Conservation (phyloP, 2,797 vertebrate species). For the Coilia nasus region DNA sequence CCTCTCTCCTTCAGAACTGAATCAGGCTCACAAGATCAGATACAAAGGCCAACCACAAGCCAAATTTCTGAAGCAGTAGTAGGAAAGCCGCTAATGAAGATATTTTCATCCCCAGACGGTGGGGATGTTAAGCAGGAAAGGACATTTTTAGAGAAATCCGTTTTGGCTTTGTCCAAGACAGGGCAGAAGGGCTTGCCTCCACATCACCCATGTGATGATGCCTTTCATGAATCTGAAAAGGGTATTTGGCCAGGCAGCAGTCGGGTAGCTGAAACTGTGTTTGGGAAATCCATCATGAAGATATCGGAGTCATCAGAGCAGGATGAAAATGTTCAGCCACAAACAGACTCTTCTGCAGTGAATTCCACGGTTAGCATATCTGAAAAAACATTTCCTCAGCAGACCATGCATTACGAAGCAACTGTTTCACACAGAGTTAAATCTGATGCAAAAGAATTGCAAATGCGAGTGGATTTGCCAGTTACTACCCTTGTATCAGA, state of each 20-base stretch:
- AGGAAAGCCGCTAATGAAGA: not conserved
- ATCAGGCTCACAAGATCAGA: not conserved
- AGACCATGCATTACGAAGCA: not conserved
- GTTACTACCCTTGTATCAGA: not conserved
- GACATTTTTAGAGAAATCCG: not conserved
- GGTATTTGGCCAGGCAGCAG: not conserved
- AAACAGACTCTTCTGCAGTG: not conserved
- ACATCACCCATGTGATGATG: not conserved
- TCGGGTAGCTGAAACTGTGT: not conserved
- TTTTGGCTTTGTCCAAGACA: not conserved
- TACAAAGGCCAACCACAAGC: not conserved
- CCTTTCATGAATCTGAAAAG: not conserved
- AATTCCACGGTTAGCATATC: not conserved
- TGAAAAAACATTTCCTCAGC: not conserved
- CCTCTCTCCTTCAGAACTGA: not conserved
- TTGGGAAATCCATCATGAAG: not conserved
- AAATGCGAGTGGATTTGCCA: not conserved
- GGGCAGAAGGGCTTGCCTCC: not conserved
- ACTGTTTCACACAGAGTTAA: not conserved
- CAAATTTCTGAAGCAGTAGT: not conserved
- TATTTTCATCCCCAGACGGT: not conserved
- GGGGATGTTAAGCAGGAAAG: not conserved
- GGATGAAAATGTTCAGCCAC: not conserved
- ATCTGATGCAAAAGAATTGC: not conserved
- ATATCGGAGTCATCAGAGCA: constrained; percentile 2